Conservation (phyloP, 2,797 vertebrate species). For the Takifugu rubripes region DNA sequence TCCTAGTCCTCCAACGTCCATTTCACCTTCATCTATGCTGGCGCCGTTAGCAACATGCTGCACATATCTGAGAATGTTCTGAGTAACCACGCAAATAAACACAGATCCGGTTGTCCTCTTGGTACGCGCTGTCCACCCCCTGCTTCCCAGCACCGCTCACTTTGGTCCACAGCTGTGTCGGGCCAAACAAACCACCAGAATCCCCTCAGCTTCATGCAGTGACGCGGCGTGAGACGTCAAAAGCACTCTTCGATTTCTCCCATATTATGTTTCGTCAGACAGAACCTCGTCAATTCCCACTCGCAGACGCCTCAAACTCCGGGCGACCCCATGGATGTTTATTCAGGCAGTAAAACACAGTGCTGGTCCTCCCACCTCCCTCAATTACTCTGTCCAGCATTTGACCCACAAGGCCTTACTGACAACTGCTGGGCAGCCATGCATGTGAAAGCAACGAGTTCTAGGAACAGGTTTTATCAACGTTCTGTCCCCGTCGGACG, state of each 20-base stretch:
- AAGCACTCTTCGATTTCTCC: conserved; percentile 39
- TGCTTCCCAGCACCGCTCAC: conserved; percentile 16
- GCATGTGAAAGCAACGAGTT: conserved; percentile 31
- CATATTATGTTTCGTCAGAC: conserved; percentile 2
- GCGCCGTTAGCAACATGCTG: conserved; percentile 14
- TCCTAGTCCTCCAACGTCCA: conserved; percentile 26
- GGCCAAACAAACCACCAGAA: conserved; percentile 26
- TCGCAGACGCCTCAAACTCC: conserved; percentile 66
- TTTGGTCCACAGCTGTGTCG: conserved; percentile 49
- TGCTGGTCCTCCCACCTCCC: conserved; percentile 39
- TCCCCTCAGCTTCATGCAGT: conserved; percentile 25
- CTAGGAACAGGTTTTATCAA: conserved; percentile 9
- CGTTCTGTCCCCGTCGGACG: too few species aligned
- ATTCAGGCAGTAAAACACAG: conserved; percentile 56
- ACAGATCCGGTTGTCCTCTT: conserved; percentile 13
- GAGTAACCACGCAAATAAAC: conserved; percentile 47
- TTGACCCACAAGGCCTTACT: conserved; percentile 41
- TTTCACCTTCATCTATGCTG: conserved; percentile 40
- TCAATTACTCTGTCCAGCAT: conserved; percentile 42
- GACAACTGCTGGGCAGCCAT: conserved; percentile 55
- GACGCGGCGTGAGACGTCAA: conserved; percentile 12
- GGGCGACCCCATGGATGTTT: conserved; percentile 65
- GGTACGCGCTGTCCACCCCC: conserved; percentile 22
- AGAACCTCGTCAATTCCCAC: conserved; percentile 34
- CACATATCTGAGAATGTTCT: conserved; percentile 35